Percentiles rank a stretch among this genome's conserved stretches.
Conservation (phyloP, 2,113 vertebrate genomes). For the Prionailurus viverrinus region DNA sequence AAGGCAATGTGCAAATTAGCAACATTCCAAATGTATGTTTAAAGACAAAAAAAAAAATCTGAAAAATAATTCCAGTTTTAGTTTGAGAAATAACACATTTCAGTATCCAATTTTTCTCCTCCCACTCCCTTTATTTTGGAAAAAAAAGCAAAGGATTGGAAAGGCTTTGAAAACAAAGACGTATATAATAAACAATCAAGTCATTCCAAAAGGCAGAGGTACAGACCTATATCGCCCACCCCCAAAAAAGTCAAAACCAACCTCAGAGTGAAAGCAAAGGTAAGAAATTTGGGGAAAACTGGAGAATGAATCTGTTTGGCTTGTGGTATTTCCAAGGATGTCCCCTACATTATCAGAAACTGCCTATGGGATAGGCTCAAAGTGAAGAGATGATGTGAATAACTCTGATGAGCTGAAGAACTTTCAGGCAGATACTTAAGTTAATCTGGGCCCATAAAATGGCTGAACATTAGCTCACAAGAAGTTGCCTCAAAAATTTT, state of each 20-base stretch:
- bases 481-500: slow-evolving; percentile 13
- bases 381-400: neutral
- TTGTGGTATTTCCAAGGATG: neutral
- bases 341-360: neutral
- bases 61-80: slow-evolving; percentile 50
- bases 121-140: slow-evolving; percentile 50
- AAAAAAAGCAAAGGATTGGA: slow-evolving; percentile 18
- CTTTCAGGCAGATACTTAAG: neutral
- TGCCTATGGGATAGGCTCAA: neutral
- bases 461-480: neutral
- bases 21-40: slow-evolving; percentile 54
- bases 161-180: slow-evolving; percentile 45
- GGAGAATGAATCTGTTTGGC: neutral
- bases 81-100: slow-evolving; percentile 48
- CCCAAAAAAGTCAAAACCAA: neutral
- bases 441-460: slow-evolving; percentile 31
- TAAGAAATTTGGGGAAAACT: neutral
- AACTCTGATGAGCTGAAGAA: neutral
- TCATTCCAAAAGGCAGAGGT: neutral
- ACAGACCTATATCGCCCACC: neutral
- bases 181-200: neutral
- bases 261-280: neutral
- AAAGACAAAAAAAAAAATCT: neutral
- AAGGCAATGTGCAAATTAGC: slow-evolving; percentile 15
- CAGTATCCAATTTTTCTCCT: slow-evolving; percentile 46